These are phyloP conservation scores for Ellobium chinense DNA, from an alignment of 2,888 invertebrate species.

Conservation along the genomic window DNA sequence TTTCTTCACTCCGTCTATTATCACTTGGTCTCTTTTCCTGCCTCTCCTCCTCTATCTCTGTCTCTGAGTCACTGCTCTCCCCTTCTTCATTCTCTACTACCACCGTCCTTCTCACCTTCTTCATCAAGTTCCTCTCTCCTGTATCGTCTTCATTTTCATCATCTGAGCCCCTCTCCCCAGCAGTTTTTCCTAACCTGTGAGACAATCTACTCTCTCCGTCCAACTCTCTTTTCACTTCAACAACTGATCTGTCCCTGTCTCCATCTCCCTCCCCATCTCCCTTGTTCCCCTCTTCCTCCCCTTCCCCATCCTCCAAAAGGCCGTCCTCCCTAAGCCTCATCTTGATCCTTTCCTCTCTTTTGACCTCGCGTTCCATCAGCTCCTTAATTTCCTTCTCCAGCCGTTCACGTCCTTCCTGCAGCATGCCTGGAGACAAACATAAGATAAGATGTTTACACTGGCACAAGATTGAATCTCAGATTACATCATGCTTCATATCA, in stretches of 20 bases:
- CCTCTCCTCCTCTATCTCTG: conserved; percentile 37
- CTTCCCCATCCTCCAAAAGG: conserved; percentile 44
- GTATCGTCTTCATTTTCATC: conserved; percentile 16
- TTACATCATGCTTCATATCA: too few species aligned
- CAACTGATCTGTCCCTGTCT: conserved; percentile 38
- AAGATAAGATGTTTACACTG: too few species aligned
- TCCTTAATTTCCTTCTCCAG: conserved; percentile 68
- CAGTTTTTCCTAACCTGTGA: background rate
- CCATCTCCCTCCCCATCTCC: conserved; percentile 45
- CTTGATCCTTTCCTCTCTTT: conserved; percentile 53
- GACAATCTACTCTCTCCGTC: conserved; percentile 7
- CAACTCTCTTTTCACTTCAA: conserved; percentile 26
- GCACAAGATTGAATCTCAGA: too few species aligned
- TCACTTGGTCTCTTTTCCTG: conserved; percentile 32
- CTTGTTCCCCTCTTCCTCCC: conserved; percentile 41
- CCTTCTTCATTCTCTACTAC: conserved; percentile 27
- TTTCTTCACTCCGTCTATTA: background rate
- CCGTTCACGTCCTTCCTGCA: conserved; percentile 61
- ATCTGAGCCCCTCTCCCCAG: conserved; percentile 4
- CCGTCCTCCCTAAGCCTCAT: conserved; percentile 47
- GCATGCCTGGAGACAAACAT: conserved; percentile 60
- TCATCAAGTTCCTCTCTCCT: conserved; percentile 35
- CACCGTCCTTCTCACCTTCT: conserved; percentile 39
- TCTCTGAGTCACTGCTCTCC: conserved; percentile 40
- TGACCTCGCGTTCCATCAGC: conserved; percentile 61